A percentile compares a stretch with the other conserved stretches of the same genome.
Conservation (phyloP, 2,797 vertebrate genomes). For the Anisognathus igniventris region DNA sequence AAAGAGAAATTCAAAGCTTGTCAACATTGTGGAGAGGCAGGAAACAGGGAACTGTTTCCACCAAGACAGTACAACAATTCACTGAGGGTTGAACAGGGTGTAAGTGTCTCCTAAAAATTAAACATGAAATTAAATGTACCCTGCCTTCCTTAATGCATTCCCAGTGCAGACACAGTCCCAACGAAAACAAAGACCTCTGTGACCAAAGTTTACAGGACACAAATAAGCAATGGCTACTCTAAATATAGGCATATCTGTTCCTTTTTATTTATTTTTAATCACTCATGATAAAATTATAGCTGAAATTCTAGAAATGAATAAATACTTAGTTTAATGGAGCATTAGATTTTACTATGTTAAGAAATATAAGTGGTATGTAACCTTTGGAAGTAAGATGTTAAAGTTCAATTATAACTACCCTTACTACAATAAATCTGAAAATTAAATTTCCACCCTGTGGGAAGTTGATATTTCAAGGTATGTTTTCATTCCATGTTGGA, state of each 20-base stretch:
- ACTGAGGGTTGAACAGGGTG: neutral
- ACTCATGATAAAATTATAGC: neutral
- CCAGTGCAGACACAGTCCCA: neutral
- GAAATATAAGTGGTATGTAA: neutral
- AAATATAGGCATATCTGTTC: neutral
- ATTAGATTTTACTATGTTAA: neutral
- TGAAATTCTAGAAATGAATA: neutral
- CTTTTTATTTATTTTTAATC: neutral
- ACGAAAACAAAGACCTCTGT: neutral
- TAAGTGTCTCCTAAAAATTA: neutral
- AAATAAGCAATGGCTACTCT: neutral
- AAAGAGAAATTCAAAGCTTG: neutral
- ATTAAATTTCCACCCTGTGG: neutral
- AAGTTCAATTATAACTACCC: neutral
- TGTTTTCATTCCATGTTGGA: neutral
- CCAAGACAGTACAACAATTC: neutral
- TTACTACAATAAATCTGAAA: neutral
- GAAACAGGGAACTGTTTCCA: neutral
- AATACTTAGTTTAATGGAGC: neutral
- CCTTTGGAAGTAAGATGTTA: neutral
- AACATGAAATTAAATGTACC: neutral
- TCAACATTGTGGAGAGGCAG: neutral
- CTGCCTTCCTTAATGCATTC: neutral
- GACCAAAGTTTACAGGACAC: neutral
- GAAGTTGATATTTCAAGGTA: neutral